phyloP scores from a whole-genome alignment of 2,797 vertebrate species.

The Hipposideros larvatus region DNA sequence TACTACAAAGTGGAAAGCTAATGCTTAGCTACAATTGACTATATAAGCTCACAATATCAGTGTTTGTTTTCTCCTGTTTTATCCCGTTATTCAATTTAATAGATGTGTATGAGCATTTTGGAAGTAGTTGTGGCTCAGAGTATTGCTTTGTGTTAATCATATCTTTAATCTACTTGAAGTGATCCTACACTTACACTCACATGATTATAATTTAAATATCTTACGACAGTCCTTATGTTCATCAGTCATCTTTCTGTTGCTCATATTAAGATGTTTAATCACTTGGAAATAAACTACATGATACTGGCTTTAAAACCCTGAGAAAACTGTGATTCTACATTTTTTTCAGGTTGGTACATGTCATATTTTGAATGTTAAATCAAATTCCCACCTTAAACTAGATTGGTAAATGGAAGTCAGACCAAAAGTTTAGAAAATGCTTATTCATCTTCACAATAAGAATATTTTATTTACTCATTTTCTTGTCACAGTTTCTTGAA shows the following conservation, averaged over 20 bases:
- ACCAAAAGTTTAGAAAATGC: neutral
- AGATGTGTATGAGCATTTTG: neutral
- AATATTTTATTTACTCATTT: neutral
- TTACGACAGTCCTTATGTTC: neutral
- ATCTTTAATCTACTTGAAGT: constrained; percentile 8
- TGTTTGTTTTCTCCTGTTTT: neutral
- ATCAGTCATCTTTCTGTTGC: constrained; percentile 34
- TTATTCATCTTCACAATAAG: neutral
- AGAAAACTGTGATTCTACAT: neutral
- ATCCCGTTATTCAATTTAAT: neutral
- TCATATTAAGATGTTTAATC: constrained; percentile 36
- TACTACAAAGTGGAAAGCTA: constrained; percentile 24
- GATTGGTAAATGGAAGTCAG: neutral
- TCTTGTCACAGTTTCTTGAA: neutral
- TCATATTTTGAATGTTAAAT: neutral
- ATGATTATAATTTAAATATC: neutral
- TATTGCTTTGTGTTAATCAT: constrained; percentile 26
- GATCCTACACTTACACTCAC: neutral
- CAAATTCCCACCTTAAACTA: constrained; percentile 35
- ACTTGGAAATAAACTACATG: constrained; percentile 32
- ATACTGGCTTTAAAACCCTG: neutral
- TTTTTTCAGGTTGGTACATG: neutral
- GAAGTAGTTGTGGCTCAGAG: constrained; percentile 31
- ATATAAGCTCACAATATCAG: constrained; percentile 23
- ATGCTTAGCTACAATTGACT: constrained; percentile 4